These are phyloP conservation scores for Furcifer pardalis DNA, from an alignment of 2,797 vertebrate species.

Conservation along the genomic window DNA sequence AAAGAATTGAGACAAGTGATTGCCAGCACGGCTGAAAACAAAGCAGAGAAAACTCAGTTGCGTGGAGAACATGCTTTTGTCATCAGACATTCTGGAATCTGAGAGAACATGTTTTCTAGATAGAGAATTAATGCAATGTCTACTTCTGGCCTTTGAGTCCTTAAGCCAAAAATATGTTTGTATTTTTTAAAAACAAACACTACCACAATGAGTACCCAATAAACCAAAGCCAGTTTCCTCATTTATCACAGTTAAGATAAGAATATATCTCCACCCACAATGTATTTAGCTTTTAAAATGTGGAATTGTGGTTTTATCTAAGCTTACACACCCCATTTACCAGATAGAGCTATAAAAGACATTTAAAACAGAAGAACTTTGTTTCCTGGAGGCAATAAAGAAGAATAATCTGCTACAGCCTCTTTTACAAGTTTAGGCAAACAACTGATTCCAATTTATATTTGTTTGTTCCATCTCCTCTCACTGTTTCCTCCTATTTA, in stretches of 20 bases:
- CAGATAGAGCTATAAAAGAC: constrained; percentile 17
- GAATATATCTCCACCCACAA: constrained; percentile 1
- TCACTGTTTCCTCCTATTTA: background rate
- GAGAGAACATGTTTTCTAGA: too few species aligned
- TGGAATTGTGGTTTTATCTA: constrained; percentile 30
- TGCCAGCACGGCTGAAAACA: too few species aligned
- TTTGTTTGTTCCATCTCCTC: background rate
- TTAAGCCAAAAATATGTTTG: background rate
- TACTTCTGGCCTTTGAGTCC: too few species aligned
- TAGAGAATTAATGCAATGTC: too few species aligned
- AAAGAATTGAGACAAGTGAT: too few species aligned
- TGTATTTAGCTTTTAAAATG: constrained; percentile 19
- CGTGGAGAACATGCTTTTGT: too few species aligned
- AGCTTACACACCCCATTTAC: constrained; percentile 32
- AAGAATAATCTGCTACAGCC: constrained; percentile 8
- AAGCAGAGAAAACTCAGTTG: too few species aligned
- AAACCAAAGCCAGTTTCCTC: background rate
- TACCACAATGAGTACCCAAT: background rate
- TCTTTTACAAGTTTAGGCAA: background rate
- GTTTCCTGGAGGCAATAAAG: constrained; percentile 19
- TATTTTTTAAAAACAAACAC: too few species aligned
- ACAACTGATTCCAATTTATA: constrained; percentile 34
- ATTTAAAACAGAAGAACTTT: constrained; percentile 10
- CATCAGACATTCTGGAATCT: too few species aligned
- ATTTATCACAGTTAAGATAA: background rate